phyloP scores from a whole-genome alignment of 2,797 vertebrate genomes.

The Parauchenoglanis ngamensis region DNA sequence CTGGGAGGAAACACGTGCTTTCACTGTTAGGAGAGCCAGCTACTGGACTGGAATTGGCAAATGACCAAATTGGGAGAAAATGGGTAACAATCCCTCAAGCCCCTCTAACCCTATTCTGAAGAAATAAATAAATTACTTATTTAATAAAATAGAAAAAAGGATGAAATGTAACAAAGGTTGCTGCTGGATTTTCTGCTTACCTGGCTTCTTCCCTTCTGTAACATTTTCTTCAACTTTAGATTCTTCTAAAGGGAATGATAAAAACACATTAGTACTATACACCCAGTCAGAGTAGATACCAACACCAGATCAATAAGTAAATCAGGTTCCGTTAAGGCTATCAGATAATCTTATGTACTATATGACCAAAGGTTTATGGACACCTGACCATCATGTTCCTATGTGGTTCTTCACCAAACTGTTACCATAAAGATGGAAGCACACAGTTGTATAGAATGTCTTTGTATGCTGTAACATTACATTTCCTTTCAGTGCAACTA shows the following conservation, averaged over 20 bases:
- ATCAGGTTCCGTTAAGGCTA: not conserved
- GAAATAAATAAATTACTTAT: not conserved
- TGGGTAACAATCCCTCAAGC: not conserved
- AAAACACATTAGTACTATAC: not conserved
- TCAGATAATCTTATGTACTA: not conserved
- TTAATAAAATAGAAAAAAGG: too few relatives aligned
- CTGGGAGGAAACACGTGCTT: not conserved
- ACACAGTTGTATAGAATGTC: not conserved
- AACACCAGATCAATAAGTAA: not conserved
- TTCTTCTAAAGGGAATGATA: conserved; percentile 58
- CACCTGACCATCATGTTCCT: not conserved
- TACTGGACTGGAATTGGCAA: not conserved
- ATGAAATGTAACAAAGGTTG: not conserved
- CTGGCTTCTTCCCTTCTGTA: conserved; percentile 73
- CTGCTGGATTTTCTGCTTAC: conserved; percentile 53
- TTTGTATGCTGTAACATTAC: not conserved
- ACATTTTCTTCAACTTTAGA: conserved; percentile 58
- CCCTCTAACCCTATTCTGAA: not conserved
- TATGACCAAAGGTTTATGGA: not conserved
- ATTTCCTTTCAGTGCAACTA: not conserved
- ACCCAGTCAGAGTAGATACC: not conserved
- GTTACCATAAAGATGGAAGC: not conserved
- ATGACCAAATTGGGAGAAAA: not conserved
- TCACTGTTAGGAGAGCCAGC: not conserved
- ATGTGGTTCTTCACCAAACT: not conserved